phyloP scores from a whole-genome alignment of 2,113 vertebrate species.

The Macquaria australasica region DNA sequence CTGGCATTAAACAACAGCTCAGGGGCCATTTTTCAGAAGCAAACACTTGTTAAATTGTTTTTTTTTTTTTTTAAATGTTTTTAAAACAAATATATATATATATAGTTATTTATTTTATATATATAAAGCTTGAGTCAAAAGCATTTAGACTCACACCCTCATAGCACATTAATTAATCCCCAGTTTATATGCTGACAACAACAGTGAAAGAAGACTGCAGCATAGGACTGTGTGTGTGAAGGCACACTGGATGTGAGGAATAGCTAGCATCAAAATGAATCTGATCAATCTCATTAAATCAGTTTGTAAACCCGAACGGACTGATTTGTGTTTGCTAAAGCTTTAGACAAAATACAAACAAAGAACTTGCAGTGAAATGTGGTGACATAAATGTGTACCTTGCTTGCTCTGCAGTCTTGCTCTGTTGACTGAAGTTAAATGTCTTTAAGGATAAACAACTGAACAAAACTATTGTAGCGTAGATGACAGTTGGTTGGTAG shows the following conservation, averaged over 20 bases:
- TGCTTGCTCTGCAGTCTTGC: neutral
- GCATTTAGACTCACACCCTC: neutral
- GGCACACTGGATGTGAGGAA: neutral
- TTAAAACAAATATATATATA: too few species aligned
- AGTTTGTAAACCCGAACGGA: neutral
- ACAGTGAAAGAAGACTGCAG: too few species aligned
- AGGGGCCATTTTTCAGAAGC: too few species aligned
- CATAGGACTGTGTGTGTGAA: neutral
- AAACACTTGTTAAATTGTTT: too few species aligned
- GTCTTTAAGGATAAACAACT: neutral
- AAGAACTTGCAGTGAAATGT: neutral
- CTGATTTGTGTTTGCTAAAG: neutral
- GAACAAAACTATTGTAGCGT: neutral
- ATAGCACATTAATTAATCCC: too few species aligned
- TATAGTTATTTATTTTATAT: too few species aligned
- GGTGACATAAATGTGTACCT: too few species aligned
- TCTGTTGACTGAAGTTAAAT: neutral
- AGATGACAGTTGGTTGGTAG: neutral
- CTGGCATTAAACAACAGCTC: neutral
- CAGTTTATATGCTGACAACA: too few species aligned
- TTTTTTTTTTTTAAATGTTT: too few species aligned
- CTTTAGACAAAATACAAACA: neutral
- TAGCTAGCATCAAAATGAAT: neutral
- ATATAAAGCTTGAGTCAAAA: too few species aligned
- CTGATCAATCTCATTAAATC: neutral